These are phyloP conservation scores for Meliscaeva auricollis DNA, from an alignment of 2,888 invertebrate species.

Conservation along the genomic window DNA sequence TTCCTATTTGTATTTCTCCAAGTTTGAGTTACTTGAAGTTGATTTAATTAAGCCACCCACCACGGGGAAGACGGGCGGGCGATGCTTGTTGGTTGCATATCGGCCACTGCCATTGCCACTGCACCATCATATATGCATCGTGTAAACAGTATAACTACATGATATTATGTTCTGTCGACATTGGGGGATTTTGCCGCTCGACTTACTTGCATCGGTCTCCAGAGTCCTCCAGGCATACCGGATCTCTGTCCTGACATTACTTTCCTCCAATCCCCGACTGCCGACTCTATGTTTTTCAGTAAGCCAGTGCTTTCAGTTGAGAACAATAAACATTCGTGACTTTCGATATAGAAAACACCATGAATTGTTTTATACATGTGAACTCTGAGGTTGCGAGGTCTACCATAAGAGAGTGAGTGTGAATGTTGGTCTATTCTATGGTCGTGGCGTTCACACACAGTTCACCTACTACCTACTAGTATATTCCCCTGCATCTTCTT, in stretches of 20 bases:
- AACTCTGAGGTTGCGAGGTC: slow-evolving; percentile 50
- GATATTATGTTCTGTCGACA: slow-evolving; percentile 44
- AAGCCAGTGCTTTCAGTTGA: slow-evolving; percentile 13
- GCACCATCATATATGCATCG: slow-evolving; percentile 12
- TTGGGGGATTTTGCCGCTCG: slow-evolving; percentile 62
- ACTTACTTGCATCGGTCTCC: slow-evolving; percentile 55
- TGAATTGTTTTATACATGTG: slow-evolving; percentile 63
- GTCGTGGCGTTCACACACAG: background rate
- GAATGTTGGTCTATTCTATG: slow-evolving; percentile 45
- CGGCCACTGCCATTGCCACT: slow-evolving; percentile 25
- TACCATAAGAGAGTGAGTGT: slow-evolving; percentile 44
- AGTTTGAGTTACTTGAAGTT: slow-evolving; percentile 64
- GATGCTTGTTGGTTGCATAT: slow-evolving; percentile 38
- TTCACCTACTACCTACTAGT: slow-evolving; percentile 12
- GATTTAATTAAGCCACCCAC: slow-evolving; percentile 74
- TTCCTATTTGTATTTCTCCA: slow-evolving; percentile 5
- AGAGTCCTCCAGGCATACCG: background rate
- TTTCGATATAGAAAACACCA: slow-evolving; percentile 56
- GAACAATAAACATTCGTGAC: slow-evolving; percentile 75
- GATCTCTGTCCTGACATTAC: slow-evolving; percentile 18
- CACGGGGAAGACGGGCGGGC: slow-evolving; percentile 14
- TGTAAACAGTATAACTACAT: slow-evolving; percentile 16
- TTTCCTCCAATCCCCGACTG: no score
- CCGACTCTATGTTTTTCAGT: background rate
- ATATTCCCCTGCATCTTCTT: background rate